Evolutionary conservation across 1,140 invertebrate species (phyloP).

Genomic region (Panagrolaimus sp.): DNA sequence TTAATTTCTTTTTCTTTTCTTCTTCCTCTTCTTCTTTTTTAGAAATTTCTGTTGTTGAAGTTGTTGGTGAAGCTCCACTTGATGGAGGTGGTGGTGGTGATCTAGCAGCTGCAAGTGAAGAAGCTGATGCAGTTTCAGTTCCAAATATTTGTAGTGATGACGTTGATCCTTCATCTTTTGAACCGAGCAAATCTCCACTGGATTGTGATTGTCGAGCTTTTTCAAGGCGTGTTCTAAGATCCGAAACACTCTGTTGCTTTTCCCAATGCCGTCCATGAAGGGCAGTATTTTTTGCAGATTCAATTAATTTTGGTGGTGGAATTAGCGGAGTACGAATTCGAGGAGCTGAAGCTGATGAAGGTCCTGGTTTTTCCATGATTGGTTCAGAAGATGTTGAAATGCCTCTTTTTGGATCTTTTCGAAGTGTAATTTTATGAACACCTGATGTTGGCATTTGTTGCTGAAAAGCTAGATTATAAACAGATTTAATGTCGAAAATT

Average conservation of each 20-base stretch:
- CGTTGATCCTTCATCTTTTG: too few species aligned
- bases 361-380: background rate
- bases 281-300: background rate
- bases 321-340: background rate
- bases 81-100: too few species aligned
- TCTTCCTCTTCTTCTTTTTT: too few species aligned
- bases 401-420: background rate
- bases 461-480: background rate
- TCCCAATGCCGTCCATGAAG: slow-evolving; percentile 12
- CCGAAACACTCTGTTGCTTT: slow-evolving; percentile 6
- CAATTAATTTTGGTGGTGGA: background rate
- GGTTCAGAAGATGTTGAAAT: background rate
- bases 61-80: too few species aligned
- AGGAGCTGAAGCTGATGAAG: background rate
- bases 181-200: too few species aligned
- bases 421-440: slow-evolving; percentile 4
- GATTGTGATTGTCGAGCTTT: background rate
- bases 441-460: background rate
- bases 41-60: too few species aligned
- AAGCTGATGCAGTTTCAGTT: too few species aligned
- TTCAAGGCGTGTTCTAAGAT: background rate
- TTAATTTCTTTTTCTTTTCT: background rate
- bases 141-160: too few species aligned
- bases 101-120: too few species aligned
- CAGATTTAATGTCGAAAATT: background rate